These are phyloP conservation scores for Aphis gossypii DNA, from an alignment of 1,140 invertebrate genomes.

Conservation along the genomic window DNA sequence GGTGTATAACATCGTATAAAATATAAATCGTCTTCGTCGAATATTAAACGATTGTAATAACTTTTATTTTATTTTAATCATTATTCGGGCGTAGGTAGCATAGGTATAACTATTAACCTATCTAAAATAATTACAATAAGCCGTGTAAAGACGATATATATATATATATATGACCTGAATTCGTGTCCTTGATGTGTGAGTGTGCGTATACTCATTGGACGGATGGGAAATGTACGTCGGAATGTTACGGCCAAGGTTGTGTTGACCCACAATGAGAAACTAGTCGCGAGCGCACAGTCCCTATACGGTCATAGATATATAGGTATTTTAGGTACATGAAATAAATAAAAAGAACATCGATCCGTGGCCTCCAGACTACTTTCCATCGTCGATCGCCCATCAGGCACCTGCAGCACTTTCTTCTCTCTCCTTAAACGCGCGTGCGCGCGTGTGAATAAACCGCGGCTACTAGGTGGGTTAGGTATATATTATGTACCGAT, in stretches of 20 bases:
- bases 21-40: not conserved
- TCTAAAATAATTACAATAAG: not conserved
- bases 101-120: not conserved
- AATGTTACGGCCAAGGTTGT: constrained; percentile 57
- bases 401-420: constrained; percentile 38
- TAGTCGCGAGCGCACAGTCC: not conserved
- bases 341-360: constrained; percentile 33
- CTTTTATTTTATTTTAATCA: not conserved
- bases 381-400: constrained; percentile 28
- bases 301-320: not conserved
- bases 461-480: not conserved
- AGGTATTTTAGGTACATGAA: not conserved
- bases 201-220: not conserved
- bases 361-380: constrained; percentile 56
- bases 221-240: constrained; percentile 42
- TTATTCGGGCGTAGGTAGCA: not conserved
- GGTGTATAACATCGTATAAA: not conserved
- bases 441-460: not conserved
- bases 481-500: not conserved
- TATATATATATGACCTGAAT: constrained; percentile 30
- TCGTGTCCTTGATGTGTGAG: constrained; percentile 36
- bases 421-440: constrained; percentile 12
- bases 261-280: constrained; percentile 46
- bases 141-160: no score
- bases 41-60: not conserved